These are phyloP conservation scores for Gryllus longicercus DNA, from an alignment of 2,888 invertebrate genomes.

Conservation along the genomic window DNA sequence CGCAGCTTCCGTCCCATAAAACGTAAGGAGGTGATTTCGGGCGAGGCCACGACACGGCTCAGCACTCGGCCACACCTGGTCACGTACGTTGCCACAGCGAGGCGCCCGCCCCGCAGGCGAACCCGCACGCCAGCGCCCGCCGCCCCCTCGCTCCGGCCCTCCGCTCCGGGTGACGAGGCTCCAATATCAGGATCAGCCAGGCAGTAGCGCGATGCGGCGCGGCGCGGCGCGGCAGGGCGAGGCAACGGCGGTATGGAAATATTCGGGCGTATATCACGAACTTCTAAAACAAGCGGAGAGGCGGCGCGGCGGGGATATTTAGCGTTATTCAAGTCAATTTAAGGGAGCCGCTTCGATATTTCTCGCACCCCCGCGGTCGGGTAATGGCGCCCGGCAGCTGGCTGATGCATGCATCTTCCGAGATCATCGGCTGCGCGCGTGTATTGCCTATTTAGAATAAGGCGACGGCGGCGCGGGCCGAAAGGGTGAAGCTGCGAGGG, in stretches of 20 bases:
- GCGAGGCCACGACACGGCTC: no score
- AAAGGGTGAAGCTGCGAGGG: no score
- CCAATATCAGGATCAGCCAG: neutral
- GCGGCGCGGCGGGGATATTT: neutral
- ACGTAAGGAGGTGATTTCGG: no score
- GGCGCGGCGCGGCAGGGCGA: neutral
- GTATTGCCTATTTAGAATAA: conserved; percentile 7
- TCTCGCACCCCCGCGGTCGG: neutral
- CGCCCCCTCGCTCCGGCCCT: no score
- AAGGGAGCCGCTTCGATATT: conserved; percentile 17
- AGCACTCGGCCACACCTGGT: no score
- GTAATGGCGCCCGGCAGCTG: neutral
- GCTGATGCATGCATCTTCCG: conserved; percentile 17
- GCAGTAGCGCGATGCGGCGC: neutral
- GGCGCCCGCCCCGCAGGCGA: no score
- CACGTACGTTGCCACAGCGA: no score
- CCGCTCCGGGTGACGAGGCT: neutral
- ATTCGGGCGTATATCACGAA: conserved; percentile 5
- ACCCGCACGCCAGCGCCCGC: no score
- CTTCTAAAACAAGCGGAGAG: conserved; percentile 8
- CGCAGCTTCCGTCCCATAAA: no score
- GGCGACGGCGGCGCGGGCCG: neutral
- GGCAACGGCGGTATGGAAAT: neutral
- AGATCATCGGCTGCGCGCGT: neutral
- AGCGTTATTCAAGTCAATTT: conserved; percentile 17